Percentiles rank a stretch among this genome's conserved stretches.
These are phyloP conservation scores for Hozukius guyotensis DNA, from an alignment of 2,797 vertebrate species.

Conservation along the genomic window DNA sequence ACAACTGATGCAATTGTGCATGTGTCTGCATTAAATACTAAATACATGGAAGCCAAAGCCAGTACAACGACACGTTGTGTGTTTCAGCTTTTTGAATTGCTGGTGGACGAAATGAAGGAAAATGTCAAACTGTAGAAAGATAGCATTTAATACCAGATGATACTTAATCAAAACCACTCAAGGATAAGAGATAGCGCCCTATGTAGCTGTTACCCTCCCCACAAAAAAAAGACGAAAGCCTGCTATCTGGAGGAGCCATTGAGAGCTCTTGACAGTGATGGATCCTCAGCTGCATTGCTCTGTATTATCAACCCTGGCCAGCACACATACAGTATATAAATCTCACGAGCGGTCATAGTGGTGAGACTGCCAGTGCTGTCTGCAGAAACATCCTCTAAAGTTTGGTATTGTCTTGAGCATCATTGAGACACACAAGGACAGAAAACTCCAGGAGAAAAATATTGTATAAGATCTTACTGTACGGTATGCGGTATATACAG, in stretches of 20 bases:
- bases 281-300: slow-evolving; percentile 75
- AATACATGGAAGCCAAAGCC: not conserved
- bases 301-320: slow-evolving; percentile 80
- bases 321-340: slow-evolving; percentile 70
- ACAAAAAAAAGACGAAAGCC: slow-evolving; percentile 30
- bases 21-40: not conserved
- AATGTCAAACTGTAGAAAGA: slow-evolving; percentile 34
- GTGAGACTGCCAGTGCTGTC: slow-evolving; percentile 50
- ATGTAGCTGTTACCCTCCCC: slow-evolving; percentile 46
- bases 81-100: not conserved
- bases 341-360: slow-evolving; percentile 51
- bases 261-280: slow-evolving; percentile 81
- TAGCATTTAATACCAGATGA: slow-evolving; percentile 63
- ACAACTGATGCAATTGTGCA: not conserved
- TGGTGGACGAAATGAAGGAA: slow-evolving; percentile 11
- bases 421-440: slow-evolving; percentile 23
- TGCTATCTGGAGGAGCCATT: slow-evolving; percentile 68
- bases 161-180: slow-evolving; percentile 77
- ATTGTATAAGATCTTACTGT: not conserved
- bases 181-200: slow-evolving; percentile 56
- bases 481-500: not conserved
- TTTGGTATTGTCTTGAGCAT: slow-evolving; percentile 14
- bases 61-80: not conserved
- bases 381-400: slow-evolving; percentile 40
- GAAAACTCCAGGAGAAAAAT: slow-evolving; percentile 22